Evolutionary conservation across 2,888 invertebrate genomes (phyloP), one percentile per base, ranked within the genome.

Genomic region (Leptogaster cylindrica): DNA sequence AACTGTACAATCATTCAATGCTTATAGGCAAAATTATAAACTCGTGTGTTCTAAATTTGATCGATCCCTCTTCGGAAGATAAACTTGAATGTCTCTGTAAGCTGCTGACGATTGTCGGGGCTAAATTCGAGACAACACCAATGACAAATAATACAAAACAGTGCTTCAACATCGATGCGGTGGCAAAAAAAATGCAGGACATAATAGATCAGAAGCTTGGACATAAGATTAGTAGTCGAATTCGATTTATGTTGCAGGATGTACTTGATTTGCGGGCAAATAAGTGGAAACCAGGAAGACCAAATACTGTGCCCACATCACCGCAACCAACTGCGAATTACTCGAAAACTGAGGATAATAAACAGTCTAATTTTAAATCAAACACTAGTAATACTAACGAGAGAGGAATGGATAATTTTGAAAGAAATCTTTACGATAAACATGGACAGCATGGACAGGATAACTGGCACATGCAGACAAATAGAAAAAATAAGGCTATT

Each of bases 321-420:
- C 94, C 97, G 83, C 95, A 94, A 75, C 92, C 97, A 82, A 95
- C 97, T 70, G 91, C 93, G 75, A 89, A 90, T 74, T 95, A 96
- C 79, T 91, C 92, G 8, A 91, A 93, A 74, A 88, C 87, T 66
- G 94, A 95, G 73, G 89, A 92, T n/a, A n/a, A n/a, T n/a, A n/a
- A n/a, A 74, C 89, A 92, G 3, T 75, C 75, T 6, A 28, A 69
- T 31, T 70, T 73, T 31, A 74, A 75, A 10, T 73, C 75, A 2
- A 68, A 74, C 0, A 72, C 73, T 1, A 69, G 69, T 14, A 46
- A 46, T 16, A 8, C 46, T 6, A n/a, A n/a, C n/a, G n/a, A n/a
- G n/a, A n/a, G n/a, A n/a, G n/a, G n/a, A n/a, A n/a, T n/a, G n/a
- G n/a, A n/a, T n/a, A n/a, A n/a, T n/a, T n/a, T n/a, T n/a, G n/a